These are phyloP conservation scores for Cichlasoma orientale DNA, from an alignment of 2,797 vertebrate species.

Conservation along the genomic window DNA sequence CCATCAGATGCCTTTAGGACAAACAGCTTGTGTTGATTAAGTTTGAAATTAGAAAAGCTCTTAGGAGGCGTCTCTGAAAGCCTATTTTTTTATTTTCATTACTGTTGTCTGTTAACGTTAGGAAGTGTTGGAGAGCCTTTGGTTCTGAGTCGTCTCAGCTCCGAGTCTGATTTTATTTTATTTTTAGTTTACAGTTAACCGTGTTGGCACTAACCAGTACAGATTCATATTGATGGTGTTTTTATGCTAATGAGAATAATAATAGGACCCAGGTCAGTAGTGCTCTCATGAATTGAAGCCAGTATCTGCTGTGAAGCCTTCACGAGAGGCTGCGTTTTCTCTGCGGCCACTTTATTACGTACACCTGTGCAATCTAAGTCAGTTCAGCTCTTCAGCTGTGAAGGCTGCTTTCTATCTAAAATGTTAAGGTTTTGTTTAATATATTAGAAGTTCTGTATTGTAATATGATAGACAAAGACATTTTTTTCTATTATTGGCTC, in stretches of 20 bases:
- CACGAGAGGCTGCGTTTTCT: background rate
- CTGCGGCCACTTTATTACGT: background rate
- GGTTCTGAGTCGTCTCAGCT: background rate
- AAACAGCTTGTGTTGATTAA: background rate
- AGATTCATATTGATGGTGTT: background rate
- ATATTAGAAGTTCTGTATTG: background rate
- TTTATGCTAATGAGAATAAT: background rate
- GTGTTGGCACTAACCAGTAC: background rate
- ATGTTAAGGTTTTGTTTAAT: background rate
- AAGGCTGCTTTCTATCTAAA: background rate
- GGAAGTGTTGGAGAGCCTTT: accelerated
- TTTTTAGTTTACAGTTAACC: background rate
- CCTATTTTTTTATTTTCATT: background rate
- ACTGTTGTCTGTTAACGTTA: background rate
- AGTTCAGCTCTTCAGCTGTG: background rate
- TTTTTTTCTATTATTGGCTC: background rate
- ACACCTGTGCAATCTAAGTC: background rate
- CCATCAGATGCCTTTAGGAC: conserved; percentile 39
- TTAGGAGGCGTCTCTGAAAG: conserved; percentile 29
- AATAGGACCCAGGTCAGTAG: background rate
- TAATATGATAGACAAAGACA: background rate
- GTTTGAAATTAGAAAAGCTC: conserved; percentile 14
- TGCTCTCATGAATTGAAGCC: background rate
- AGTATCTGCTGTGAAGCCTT: background rate
- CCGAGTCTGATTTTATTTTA: accelerated